A percentile compares a stretch with the other conserved stretches of the same genome.
Evolutionary conservation across 2,113 vertebrate genomes (phyloP).

Genomic region (Coracopsis vasa): DNA sequence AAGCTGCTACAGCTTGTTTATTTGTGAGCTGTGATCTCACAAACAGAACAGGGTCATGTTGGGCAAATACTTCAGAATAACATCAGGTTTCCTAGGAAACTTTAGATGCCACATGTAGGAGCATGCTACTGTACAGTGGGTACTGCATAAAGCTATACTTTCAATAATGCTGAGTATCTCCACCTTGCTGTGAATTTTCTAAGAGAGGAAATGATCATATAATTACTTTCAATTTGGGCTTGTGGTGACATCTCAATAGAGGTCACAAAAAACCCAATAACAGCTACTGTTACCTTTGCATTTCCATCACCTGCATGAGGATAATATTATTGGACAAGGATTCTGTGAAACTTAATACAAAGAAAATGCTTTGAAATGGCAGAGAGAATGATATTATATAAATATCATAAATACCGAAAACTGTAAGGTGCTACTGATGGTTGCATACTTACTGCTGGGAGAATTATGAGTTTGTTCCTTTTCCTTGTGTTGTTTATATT

Average conservation of each 20-base stretch:
- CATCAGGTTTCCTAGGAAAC: conserved; percentile 30
- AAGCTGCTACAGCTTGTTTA: conserved; percentile 14
- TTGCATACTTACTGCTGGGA: background rate
- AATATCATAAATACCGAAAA: background rate
- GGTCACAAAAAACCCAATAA: background rate
- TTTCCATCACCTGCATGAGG: background rate
- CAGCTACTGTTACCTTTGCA: background rate
- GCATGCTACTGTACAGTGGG: background rate
- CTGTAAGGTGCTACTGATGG: background rate
- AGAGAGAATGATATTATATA: background rate
- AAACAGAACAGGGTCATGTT: background rate
- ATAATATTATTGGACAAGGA: background rate
- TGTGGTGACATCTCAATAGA: background rate
- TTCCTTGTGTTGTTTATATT: background rate
- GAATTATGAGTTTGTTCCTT: background rate
- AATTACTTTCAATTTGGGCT: accelerated
- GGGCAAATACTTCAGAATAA: conserved; percentile 21
- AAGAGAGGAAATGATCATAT: background rate
- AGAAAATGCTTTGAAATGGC: background rate
- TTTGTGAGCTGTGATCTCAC: conserved; percentile 8
- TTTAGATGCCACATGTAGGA: background rate
- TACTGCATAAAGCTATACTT: background rate
- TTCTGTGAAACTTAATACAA: background rate
- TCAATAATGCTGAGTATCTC: background rate
- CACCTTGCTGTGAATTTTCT: background rate